Conservation (phyloP, 2,888 invertebrate genomes). For the Drymonia ruficornis region DNA sequence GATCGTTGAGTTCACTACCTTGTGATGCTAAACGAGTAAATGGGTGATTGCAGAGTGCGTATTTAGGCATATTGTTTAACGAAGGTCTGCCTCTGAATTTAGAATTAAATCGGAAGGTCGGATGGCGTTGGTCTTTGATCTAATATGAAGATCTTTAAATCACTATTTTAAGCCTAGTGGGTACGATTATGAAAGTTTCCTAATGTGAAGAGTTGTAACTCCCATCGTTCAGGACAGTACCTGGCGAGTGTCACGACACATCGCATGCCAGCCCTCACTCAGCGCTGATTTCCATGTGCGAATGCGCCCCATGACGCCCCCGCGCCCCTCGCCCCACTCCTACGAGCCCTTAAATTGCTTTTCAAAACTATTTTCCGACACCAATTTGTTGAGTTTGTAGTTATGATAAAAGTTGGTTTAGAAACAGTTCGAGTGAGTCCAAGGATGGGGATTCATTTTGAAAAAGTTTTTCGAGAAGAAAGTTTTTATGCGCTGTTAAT, state of each 20-base stretch:
- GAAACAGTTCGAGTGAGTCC: neutral
- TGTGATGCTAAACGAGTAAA: too few species aligned
- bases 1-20: neutral
- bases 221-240: neutral
- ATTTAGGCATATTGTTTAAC: too few species aligned
- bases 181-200: neutral
- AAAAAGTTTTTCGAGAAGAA: neutral
- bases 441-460: neutral
- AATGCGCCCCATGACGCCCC: neutral
- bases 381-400: constrained; percentile 4
- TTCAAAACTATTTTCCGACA: constrained; percentile 4
- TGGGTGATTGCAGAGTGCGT: too few species aligned
- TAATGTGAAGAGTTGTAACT: neutral
- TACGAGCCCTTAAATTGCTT: constrained; percentile 2
- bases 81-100: too few species aligned
- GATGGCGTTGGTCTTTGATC: too few species aligned
- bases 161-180: too few species aligned
- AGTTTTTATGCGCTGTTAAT: neutral
- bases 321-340: neutral
- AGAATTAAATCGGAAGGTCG: too few species aligned
- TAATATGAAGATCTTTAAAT: too few species aligned
- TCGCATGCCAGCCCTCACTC: constrained; percentile 28
- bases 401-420: neutral
- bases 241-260: constrained; percentile 26
- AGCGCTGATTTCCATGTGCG: constrained; percentile 8